Conservation (phyloP, 1,140 invertebrate species). For the Papilio glaucus region DNA sequence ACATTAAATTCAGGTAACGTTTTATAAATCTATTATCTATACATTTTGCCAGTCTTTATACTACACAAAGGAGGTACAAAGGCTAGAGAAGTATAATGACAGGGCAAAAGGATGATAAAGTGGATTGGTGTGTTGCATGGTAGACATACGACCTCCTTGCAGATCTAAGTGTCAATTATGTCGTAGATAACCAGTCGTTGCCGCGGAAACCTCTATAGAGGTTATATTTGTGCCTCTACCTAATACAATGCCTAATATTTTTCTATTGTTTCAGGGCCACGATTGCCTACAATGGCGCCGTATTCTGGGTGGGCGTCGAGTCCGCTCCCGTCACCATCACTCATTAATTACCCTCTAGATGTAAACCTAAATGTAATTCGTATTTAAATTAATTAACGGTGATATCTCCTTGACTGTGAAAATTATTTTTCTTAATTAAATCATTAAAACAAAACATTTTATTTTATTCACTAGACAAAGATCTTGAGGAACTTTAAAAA, state of each 20-base stretch:
- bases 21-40: background rate
- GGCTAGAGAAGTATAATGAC: too few relatives aligned
- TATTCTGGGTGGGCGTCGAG: conserved; percentile 79
- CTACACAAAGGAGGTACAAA: too few relatives aligned
- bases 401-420: conserved; percentile 25
- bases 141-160: too few relatives aligned
- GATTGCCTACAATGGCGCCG: conserved; percentile 73
- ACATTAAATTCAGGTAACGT: conserved; percentile 76
- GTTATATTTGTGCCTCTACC: too few relatives aligned
- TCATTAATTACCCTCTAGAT: conserved; percentile 48
- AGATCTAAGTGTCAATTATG: too few relatives aligned
- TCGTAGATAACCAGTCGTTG: too few relatives aligned
- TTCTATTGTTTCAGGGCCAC: conserved; percentile 74
- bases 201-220: too few relatives aligned
- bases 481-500: too few relatives aligned
- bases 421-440: conserved; percentile 32
- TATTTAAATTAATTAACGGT: conserved; percentile 23
- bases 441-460: background rate
- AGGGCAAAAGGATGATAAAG: too few relatives aligned
- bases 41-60: too few relatives aligned
- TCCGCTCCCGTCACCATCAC: conserved; percentile 71
- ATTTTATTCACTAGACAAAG: conserved; percentile 1
- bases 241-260: background rate
- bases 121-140: too few relatives aligned
- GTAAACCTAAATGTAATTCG: background rate